A percentile compares a stretch with the other conserved stretches of the same genome.
These are phyloP conservation scores for Bugulina stolonifera DNA, from an alignment of 2,888 invertebrate genomes.

Conservation along the genomic window DNA sequence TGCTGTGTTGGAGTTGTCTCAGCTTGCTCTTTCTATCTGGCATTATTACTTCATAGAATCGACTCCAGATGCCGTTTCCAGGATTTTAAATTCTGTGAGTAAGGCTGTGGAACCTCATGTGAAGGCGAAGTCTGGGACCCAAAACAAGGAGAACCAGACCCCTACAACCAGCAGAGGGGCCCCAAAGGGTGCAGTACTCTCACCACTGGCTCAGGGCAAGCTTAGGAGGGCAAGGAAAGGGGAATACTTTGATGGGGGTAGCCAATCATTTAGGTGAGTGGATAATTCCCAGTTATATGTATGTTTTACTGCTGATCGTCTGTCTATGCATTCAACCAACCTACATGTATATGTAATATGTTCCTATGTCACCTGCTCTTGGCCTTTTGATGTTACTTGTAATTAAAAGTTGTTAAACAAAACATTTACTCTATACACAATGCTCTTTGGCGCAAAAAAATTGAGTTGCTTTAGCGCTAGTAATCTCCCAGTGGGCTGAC, in stretches of 20 bases:
- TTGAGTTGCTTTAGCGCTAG: too few relatives aligned
- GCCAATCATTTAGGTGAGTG: background rate
- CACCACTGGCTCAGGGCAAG: slow-evolving; percentile 14
- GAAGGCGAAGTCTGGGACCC: background rate
- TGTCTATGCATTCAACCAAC: too few relatives aligned
- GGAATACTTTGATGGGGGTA: background rate
- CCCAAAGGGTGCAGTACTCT: background rate
- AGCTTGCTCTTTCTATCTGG: too few relatives aligned
- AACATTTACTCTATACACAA: too few relatives aligned
- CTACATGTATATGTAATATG: too few relatives aligned
- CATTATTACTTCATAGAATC: too few relatives aligned
- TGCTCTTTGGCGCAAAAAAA: too few relatives aligned
- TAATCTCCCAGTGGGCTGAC: too few relatives aligned
- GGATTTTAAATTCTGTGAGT: slow-evolving; percentile 13
- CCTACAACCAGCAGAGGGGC: background rate
- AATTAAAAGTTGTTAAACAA: too few relatives aligned
- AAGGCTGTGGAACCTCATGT: background rate
- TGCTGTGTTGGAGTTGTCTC: too few relatives aligned
- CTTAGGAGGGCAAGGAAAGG: background rate
- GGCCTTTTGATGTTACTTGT: too few relatives aligned
- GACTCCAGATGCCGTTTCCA: background rate
- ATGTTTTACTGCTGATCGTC: background rate
- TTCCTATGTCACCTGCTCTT: too few relatives aligned
- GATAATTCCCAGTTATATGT: background rate
- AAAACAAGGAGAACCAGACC: slow-evolving; percentile 10